Evolutionary conservation across 1,140 invertebrate species (phyloP).

Genomic region (Laodelphax striatellus): DNA sequence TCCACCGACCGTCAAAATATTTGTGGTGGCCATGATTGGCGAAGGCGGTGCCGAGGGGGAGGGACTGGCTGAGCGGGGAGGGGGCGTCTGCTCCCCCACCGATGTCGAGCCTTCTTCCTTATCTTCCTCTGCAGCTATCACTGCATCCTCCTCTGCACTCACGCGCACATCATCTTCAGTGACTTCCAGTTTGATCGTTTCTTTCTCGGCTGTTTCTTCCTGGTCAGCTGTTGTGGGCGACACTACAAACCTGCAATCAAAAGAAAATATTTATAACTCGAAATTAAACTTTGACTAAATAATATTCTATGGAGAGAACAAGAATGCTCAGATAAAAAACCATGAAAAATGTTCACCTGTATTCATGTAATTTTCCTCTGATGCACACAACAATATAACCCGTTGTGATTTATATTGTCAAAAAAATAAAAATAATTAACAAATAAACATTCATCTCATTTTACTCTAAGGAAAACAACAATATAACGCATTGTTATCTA

Average conservation of each 20-base stretch:
- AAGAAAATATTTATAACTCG: background rate
- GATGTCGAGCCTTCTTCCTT: background rate
- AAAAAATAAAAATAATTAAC: too few relatives aligned
- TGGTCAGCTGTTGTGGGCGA: slow-evolving; percentile 6
- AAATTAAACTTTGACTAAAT: background rate
- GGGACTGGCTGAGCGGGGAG: background rate
- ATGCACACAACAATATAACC: too few relatives aligned
- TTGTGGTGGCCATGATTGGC: background rate
- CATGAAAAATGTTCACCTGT: too few relatives aligned
- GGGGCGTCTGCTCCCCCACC: slow-evolving; percentile 5
- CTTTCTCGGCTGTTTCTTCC: too few relatives aligned
- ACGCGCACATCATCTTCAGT: slow-evolving; percentile 8
- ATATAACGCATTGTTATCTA: too few relatives aligned
- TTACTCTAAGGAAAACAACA: too few relatives aligned
- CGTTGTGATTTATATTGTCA: too few relatives aligned
- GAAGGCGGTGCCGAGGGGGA: background rate
- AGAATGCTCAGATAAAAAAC: too few relatives aligned
- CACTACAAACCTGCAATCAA: slow-evolving; percentile 17
- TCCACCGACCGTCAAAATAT: background rate
- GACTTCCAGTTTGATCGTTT: too few relatives aligned
- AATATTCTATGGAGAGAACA: background rate
- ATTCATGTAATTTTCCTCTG: too few relatives aligned
- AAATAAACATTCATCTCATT: too few relatives aligned
- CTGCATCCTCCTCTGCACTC: background rate
- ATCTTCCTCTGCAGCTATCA: slow-evolving; percentile 2